Evolutionary conservation across 2,797 vertebrate species (phyloP).

Genomic region (Iguana delicatissima): DNA sequence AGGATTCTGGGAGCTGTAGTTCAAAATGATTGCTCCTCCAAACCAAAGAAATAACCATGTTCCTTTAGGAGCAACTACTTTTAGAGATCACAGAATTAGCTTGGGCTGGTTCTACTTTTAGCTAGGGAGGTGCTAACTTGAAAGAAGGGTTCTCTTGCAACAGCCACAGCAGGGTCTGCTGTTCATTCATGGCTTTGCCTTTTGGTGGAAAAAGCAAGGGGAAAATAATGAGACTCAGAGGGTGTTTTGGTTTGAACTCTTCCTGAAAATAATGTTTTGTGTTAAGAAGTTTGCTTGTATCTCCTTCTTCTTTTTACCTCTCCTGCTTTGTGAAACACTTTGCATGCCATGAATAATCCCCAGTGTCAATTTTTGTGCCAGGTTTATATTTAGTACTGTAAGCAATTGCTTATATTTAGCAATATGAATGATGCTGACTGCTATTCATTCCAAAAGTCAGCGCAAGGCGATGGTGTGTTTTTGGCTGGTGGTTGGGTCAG

Average conservation of each 20-base stretch:
- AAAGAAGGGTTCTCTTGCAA: neutral
- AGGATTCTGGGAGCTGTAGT: too few species aligned
- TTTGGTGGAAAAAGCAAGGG: conserved; percentile 44
- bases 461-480: conserved; percentile 60
- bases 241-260: conserved; percentile 67
- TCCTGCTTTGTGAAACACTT: conserved; percentile 70
- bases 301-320: conserved; percentile 17
- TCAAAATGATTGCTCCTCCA: too few species aligned
- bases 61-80: neutral
- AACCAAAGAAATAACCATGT: neutral
- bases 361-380: conserved; percentile 73
- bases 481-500: conserved; percentile 48
- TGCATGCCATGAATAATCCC: conserved; percentile 70
- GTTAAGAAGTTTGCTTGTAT: conserved; percentile 54
- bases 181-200: conserved; percentile 29
- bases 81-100: neutral
- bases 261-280: conserved; percentile 66
- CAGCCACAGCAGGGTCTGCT: conserved; percentile 10
- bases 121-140: neutral
- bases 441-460: conserved; percentile 73
- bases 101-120: conserved; percentile 4
- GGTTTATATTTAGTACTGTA: conserved; percentile 73
- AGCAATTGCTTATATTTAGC: conserved; percentile 60
- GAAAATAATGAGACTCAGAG: conserved; percentile 61
- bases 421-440: conserved; percentile 50